phyloP scores from a whole-genome alignment of 2,113 vertebrate species.

The Talpa occidentalis region DNA sequence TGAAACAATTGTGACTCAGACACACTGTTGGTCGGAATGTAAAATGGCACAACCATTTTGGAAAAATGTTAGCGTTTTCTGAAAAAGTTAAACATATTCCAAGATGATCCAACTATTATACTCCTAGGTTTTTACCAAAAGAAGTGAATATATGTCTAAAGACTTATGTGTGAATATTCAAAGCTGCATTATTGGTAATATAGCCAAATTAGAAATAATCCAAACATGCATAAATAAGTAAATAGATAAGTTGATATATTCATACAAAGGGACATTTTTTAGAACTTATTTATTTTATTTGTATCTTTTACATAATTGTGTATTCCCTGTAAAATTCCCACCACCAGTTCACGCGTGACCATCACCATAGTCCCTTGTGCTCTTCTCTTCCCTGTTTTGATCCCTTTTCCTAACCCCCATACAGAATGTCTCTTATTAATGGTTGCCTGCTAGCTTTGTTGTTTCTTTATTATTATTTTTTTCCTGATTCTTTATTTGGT shows the following conservation, averaged over 20 bases:
- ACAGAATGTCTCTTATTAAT: too few species aligned
- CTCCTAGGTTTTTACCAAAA: neutral
- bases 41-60: neutral
- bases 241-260: neutral
- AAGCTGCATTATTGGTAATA: conserved; percentile 1
- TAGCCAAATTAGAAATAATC: neutral
- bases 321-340: too few species aligned
- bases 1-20: neutral
- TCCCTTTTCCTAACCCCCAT: too few species aligned
- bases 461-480: too few species aligned
- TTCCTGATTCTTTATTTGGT: too few species aligned
- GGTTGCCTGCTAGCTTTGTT: too few species aligned
- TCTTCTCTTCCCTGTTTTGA: too few species aligned
- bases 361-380: too few species aligned
- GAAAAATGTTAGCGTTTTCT: neutral
- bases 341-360: too few species aligned
- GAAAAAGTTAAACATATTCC: neutral
- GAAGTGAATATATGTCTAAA: neutral
- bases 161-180: neutral
- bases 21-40: neutral
- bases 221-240: neutral
- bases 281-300: too few species aligned
- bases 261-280: too few species aligned
- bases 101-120: neutral
- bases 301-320: too few species aligned